Conservation (phyloP, 2,113 vertebrate species). For the Pachypanchax playfairii region DNA sequence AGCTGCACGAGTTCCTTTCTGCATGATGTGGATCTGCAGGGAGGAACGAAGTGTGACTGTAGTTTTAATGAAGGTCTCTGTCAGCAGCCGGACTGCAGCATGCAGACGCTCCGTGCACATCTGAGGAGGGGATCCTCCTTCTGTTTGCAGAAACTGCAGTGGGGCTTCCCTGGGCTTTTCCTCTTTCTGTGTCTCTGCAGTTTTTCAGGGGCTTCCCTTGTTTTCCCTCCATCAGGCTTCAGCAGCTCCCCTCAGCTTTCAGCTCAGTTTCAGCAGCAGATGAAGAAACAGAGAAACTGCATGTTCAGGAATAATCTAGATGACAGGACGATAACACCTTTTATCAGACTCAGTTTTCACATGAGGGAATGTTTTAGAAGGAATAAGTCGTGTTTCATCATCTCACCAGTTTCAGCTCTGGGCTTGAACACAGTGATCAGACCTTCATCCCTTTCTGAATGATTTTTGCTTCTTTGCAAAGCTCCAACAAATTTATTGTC, state of each 20-base stretch:
- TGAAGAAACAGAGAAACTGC: not conserved
- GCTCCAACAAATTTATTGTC: conserved; percentile 3
- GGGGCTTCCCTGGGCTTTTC: conserved; percentile 61
- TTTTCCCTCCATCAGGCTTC: conserved; percentile 4
- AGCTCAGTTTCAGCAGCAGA: not conserved
- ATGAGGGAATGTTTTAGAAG: no score
- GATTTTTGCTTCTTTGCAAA: conserved; percentile 1
- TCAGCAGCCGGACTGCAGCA: conserved; percentile 31
- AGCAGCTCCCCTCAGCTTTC: conserved; percentile 29
- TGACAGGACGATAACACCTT: no score
- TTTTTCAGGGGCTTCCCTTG: conserved; percentile 56
- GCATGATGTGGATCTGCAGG: not conserved
- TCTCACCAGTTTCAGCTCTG: no score
- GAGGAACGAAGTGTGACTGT: conserved; percentile 15
- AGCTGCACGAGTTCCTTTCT: not conserved
- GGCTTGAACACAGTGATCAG: not conserved
- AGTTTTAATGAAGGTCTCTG: conserved; percentile 31
- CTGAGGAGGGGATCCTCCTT: conserved; percentile 47
- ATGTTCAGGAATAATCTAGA: no score
- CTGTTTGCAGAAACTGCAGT: conserved; percentile 36
- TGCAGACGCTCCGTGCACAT: conserved; percentile 8
- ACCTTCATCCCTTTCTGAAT: not conserved
- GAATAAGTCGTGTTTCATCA: no score
- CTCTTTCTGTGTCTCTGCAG: conserved; percentile 36
- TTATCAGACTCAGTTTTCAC: no score